A percentile compares a stretch with the other conserved stretches of the same genome.
Conservation (phyloP, 1,140 invertebrate genomes). For the Bombus soroeensis region DNA sequence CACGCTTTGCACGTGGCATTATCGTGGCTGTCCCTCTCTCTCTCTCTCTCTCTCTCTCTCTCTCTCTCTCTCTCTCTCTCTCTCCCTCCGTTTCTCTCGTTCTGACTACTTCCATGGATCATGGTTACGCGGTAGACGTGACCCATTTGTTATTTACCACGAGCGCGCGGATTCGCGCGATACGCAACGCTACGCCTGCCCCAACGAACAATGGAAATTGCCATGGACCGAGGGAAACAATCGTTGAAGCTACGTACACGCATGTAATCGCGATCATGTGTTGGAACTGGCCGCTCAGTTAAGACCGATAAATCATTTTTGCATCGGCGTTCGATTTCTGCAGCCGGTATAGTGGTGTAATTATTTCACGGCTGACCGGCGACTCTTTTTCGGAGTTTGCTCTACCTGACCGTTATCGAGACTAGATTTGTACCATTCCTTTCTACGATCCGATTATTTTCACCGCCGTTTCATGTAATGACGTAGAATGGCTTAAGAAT, state of each 20-base stretch:
- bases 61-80: not conserved
- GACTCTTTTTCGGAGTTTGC: slow-evolving; percentile 14
- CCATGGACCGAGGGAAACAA: slow-evolving; percentile 57
- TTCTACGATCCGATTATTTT: no score
- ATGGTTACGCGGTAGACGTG: slow-evolving; percentile 65
- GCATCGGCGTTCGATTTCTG: slow-evolving; percentile 21
- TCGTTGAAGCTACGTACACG: slow-evolving; percentile 33
- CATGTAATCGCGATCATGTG: slow-evolving; percentile 57
- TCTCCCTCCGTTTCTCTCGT: not conserved
- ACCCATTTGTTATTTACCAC: slow-evolving; percentile 68
- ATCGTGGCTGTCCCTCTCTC: slow-evolving; percentile 20
- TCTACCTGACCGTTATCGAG: not conserved
- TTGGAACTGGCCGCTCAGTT: slow-evolving; percentile 33
- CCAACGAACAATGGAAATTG: slow-evolving; percentile 59
- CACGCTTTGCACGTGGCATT: slow-evolving; percentile 54
- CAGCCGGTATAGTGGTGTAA: slow-evolving; percentile 1
- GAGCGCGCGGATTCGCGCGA: slow-evolving; percentile 60
- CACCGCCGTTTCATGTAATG: no score
- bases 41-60: no score
- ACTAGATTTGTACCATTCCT: no score
- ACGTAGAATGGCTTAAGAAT: no score
- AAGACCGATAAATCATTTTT: slow-evolving; percentile 62
- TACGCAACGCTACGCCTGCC: slow-evolving; percentile 56
- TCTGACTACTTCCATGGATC: slow-evolving; percentile 59
- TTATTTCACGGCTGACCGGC: slow-evolving; percentile 35